Conservation (phyloP, 2,113 vertebrate genomes). For the Gadus chalcogrammus region DNA sequence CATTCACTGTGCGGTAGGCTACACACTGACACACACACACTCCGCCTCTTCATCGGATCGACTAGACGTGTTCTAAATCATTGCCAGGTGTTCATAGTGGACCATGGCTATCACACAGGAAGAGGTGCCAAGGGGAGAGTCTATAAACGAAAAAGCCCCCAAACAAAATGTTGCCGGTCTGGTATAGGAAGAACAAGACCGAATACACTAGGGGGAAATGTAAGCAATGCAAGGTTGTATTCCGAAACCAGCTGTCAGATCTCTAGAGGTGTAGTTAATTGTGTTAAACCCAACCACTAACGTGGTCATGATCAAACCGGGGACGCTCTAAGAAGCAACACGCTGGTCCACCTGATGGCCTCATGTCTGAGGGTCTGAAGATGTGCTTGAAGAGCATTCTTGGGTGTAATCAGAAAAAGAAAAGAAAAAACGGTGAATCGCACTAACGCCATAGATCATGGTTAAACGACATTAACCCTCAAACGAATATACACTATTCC, state of each 20-base stretch:
- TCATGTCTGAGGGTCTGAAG: not conserved
- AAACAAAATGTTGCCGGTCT: not conserved
- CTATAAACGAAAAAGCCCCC: constrained; percentile 65
- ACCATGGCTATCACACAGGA: constrained; percentile 38
- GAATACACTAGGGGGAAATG: constrained; percentile 21
- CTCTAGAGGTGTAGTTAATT: constrained; percentile 22
- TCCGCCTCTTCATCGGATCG: constrained; percentile 51
- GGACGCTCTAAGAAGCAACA: constrained; percentile 15
- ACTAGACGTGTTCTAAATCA: constrained; percentile 69
- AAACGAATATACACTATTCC: no score
- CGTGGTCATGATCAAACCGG: constrained; percentile 21
- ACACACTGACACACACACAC: constrained; percentile 34
- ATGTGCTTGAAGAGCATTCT: not conserved
- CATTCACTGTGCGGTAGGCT: no score
- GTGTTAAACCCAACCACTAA: constrained; percentile 22
- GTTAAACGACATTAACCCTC: no score
- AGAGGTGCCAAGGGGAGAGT: constrained; percentile 47
- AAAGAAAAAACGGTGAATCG: not conserved
- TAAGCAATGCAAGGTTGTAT: not conserved
- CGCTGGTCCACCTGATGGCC: constrained; percentile 50
- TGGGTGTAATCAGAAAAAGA: not conserved
- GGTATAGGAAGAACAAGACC: not conserved
- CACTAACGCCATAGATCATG: no score
- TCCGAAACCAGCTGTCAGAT: constrained; percentile 35
- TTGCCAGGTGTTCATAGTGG: constrained; percentile 73